These are phyloP conservation scores for Silurus asotus DNA, from an alignment of 2,113 vertebrate genomes.

Conservation along the genomic window DNA sequence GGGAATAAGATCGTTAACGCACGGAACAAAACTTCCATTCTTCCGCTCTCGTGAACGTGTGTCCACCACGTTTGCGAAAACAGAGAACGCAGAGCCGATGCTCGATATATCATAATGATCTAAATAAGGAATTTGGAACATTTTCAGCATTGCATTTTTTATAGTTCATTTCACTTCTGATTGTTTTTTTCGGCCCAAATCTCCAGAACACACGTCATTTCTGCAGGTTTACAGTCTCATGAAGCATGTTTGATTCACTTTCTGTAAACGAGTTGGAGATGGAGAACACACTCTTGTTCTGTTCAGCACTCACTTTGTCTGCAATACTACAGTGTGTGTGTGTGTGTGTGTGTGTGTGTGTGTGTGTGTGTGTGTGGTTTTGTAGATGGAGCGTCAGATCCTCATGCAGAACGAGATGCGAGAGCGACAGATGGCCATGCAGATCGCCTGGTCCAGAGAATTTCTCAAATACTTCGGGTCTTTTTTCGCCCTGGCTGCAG, in stretches of 20 bases:
- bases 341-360: not conserved
- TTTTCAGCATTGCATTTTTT: not conserved
- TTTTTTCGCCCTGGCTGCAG: conserved; percentile 74
- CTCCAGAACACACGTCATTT: not conserved
- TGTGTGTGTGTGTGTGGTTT: conserved; percentile 19
- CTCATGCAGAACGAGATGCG: conserved; percentile 88
- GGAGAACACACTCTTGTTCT: not conserved
- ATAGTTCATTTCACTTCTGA: not conserved
- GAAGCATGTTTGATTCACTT: not conserved
- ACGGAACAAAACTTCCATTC: not conserved
- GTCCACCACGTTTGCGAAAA: not conserved
- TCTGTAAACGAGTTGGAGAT: not conserved
- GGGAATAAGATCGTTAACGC: not conserved
- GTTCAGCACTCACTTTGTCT: not conserved
- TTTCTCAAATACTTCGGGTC: conserved; percentile 84
- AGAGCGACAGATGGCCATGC: conserved; percentile 86
- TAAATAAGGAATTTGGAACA: not conserved
- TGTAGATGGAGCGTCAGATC: conserved; percentile 87
- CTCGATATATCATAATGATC: not conserved
- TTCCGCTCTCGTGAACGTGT: not conserved
- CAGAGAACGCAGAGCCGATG: not conserved
- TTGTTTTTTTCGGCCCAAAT: not conserved
- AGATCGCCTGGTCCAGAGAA: conserved; percentile 86
- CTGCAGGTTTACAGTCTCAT: not conserved
- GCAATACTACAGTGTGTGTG: not conserved